These are phyloP conservation scores for Phoxinus dragarum DNA, from an alignment of 2,797 vertebrate genomes.

Conservation along the genomic window DNA sequence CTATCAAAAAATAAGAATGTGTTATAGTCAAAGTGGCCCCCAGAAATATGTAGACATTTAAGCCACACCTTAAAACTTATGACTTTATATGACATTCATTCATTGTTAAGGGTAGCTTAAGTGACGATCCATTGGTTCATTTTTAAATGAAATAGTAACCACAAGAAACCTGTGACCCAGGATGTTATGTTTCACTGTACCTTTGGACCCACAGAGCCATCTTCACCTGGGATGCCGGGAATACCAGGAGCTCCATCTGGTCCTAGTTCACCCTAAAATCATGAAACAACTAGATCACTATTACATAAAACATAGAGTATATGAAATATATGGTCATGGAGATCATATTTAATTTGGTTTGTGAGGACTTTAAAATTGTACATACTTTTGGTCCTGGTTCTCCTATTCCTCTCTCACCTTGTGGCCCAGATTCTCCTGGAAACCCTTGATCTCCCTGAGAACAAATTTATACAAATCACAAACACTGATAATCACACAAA, in stretches of 20 bases:
- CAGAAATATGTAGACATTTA: not conserved
- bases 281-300: not conserved
- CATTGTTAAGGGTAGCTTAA: not conserved
- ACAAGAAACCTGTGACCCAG: not conserved
- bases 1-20: not conserved
- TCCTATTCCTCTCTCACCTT: slow-evolving; percentile 79
- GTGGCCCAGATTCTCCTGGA: slow-evolving; percentile 79
- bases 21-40: not conserved
- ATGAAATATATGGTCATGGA: not conserved
- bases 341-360: not conserved
- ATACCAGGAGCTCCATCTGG: slow-evolving; percentile 77
- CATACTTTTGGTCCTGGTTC: slow-evolving; percentile 80
- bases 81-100: no score
- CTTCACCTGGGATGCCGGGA: slow-evolving; percentile 81
- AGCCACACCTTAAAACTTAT: not conserved
- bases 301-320: not conserved
- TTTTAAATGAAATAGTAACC: not conserved
- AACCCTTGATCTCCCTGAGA: slow-evolving; percentile 85
- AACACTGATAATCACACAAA: not conserved
- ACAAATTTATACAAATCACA: slow-evolving; percentile 21
- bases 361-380: not conserved
- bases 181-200: slow-evolving; percentile 63
- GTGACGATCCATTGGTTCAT: not conserved
- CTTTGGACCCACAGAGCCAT: slow-evolving; percentile 83
- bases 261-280: slow-evolving; percentile 81